Evolutionary conservation across 2,888 invertebrate genomes (phyloP), one percentile per base, ranked within the genome.

Genomic region (Lypha dubia): DNA sequence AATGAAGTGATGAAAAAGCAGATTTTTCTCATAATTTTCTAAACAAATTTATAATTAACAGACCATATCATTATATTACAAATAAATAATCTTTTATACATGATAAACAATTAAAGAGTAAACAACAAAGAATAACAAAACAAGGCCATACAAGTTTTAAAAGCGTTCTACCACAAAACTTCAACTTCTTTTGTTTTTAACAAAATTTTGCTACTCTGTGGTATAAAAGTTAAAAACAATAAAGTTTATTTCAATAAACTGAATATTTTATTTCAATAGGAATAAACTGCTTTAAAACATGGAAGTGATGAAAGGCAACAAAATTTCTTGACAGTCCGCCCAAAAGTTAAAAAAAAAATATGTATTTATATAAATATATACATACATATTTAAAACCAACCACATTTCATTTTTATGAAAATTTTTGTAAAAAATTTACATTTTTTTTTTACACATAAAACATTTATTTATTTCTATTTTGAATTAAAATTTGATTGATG

Each of bases 1-100:
- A 53, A 20, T 49, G 51, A 62, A 63, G 6, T 41, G 24, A 60
- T 65, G 85, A 75, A 51, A 75, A 44, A 56, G 67, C 56, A 51
- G 83, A 60, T 88, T 32, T 38, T 81, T 77, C 60, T 53, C 60
- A 60, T 62, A 79, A 83, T 79, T 67, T 79, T 58, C 49, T 51
- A 71, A 63, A 81, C 62, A 65, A 79, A 83, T 56, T 71, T 70
- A 65, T 75, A 73, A 73, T 74, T 71, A 86, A 80, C 85, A 85
- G 85, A 85, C 85, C 85, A 85, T 85, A 85, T 85, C 85, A 86
- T 79, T 82, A 75, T 73, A 80, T 79, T 75, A 83, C 51, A 82
- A 67, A 81, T 15, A 84, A 80, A 58, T 56, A 80, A 60, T 79
- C 38, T 41, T 65, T 32, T 65, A 75, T 22, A 71, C 60, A 62